A percentile compares a stretch with the other conserved stretches of the same genome.
Conservation (phyloP, 2,797 vertebrate genomes). For the Megalops cyprinoides region DNA sequence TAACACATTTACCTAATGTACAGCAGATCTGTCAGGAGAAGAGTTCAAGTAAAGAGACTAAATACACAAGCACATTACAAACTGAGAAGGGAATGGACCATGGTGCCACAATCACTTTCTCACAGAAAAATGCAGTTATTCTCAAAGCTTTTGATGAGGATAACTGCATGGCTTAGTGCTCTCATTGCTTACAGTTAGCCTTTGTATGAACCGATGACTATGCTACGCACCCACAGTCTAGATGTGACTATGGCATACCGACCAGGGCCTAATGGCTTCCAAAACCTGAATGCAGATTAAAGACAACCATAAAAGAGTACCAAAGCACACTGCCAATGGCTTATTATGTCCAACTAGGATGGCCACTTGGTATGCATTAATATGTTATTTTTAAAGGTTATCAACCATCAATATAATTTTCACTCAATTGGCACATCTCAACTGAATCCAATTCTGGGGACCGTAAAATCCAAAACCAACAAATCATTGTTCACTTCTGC, state of each 20-base stretch:
- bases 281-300: background rate
- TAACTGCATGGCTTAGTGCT: background rate
- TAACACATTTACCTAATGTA: constrained; percentile 27
- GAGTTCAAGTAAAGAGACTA: constrained; percentile 7
- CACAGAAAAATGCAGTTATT: background rate
- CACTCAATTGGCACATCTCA: background rate
- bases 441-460: background rate
- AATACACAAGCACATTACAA: constrained; percentile 21
- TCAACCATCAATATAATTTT: background rate
- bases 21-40: constrained; percentile 26
- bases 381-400: background rate
- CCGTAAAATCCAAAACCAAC: background rate
- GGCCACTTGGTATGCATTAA: background rate
- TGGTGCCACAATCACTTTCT: background rate
- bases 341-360: too few relatives aligned
- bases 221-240: too few relatives aligned
- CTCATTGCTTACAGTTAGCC: background rate
- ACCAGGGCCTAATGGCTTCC: background rate
- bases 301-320: too few relatives aligned
- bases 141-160: background rate
- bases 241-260: too few relatives aligned
- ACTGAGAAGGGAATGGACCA: constrained; percentile 1
- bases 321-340: too few relatives aligned
- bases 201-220: background rate
- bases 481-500: background rate